A percentile compares a stretch with the other conserved stretches of the same genome.
phyloP scores from a whole-genome alignment of 2,888 invertebrate genomes.

The Bimastos eiseni region DNA sequence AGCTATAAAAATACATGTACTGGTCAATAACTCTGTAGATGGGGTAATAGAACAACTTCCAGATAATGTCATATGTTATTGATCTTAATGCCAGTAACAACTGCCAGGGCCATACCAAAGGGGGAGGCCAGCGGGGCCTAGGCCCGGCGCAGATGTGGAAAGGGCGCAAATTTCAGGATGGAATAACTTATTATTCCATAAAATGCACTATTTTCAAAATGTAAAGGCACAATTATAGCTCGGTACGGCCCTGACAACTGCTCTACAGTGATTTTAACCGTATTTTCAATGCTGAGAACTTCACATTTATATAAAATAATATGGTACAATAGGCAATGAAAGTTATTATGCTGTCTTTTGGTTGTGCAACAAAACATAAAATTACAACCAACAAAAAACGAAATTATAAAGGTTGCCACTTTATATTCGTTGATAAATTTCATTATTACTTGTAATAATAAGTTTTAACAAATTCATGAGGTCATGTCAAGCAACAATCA shows the following conservation, averaged over 20 bases:
- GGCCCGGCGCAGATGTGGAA: too few species aligned
- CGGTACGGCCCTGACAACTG: too few species aligned
- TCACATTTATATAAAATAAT: background rate
- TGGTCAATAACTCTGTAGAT: background rate
- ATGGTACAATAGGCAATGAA: background rate
- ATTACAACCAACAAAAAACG: background rate
- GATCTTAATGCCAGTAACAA: background rate
- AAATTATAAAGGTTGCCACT: constrained; percentile 13
- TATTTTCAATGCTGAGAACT: background rate
- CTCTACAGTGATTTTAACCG: background rate
- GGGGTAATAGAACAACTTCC: background rate
- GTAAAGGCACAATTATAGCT: too few species aligned
- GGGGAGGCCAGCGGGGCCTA: too few species aligned
- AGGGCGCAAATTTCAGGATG: too few species aligned
- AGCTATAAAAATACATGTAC: background rate
- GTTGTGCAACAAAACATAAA: background rate
- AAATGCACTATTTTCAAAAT: too few species aligned
- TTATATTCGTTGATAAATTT: background rate
- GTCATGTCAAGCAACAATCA: constrained; percentile 6
- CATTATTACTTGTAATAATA: background rate
- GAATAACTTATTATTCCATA: too few species aligned
- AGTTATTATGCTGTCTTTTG: constrained; percentile 9
- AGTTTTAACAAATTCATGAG: constrained; percentile 1
- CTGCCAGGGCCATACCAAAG: too few species aligned
- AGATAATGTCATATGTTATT: background rate